Evolutionary conservation across 2,113 vertebrate species (phyloP), one percentile per base, ranked within the genome.

Genomic region (Pyxicephalus adspersus): DNA sequence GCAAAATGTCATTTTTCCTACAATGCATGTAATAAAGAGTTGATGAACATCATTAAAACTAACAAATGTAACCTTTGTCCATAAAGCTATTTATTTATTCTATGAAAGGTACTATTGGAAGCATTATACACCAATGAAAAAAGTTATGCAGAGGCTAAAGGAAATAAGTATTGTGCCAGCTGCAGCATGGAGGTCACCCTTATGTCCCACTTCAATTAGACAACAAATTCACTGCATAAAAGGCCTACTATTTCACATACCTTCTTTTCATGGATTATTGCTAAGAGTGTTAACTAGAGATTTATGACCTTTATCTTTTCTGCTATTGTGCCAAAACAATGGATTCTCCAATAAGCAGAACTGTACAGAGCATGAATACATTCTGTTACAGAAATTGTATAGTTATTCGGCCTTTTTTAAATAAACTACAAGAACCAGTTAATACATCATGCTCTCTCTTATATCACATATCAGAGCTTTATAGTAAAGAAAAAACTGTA

Each of bases 21-120:
- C 61, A 38, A 20, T 81, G 25, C 28, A 73, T 38, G 72, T 26
- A 76, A 58, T 23, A 58, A 76, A 45, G 20, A 23, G 45, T 38
- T 28, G 23, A 74, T 81, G 65, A 74, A 72, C 28, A 45, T 82
- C 80, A 50, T 82, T 82, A 82, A 65, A 55, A 74, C 51, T 66
- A 64, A 57, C 65, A 31, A 11, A 28, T 63, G 29, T 66, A 50
- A 82, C 80, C 80, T 66, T 52, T 50, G 22, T 50, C 61, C 50
- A 45, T 73, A 38, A 61, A 50, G 28, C 19, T n/a, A 58, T 75
- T 65, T 66, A 16, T 55, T 22, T 61, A 64, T 61, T 31, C 64
- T 51, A 54, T 17, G 16, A 57, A 29, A 8, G 6, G 25, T 5
- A 20, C 11, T 79, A 67, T 28, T n/a, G 15, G 11, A 58, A 60